Evolutionary conservation across 2,113 vertebrate species (phyloP).

Genomic region (Marmota monax): DNA sequence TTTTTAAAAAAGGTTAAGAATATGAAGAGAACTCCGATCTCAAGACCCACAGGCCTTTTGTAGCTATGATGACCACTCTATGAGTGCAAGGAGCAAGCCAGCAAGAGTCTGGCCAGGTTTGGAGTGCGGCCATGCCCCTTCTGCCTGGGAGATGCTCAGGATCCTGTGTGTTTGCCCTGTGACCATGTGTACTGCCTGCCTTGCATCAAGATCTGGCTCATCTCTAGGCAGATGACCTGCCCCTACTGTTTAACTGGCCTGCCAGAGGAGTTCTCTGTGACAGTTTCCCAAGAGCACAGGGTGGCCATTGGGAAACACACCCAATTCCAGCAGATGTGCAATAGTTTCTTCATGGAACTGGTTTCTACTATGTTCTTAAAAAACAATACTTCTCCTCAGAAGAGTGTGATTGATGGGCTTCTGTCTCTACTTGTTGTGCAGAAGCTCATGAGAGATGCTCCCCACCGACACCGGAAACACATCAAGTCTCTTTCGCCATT

Average conservation of each 20-base stretch:
- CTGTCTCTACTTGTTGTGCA: constrained; percentile 89
- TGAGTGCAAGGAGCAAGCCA: too few species aligned
- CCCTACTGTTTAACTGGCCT: constrained; percentile 87
- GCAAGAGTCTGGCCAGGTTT: constrained; percentile 82
- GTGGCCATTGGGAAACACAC: constrained; percentile 85
- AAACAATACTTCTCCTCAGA: constrained; percentile 92
- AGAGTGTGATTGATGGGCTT: constrained; percentile 88
- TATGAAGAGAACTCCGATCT: too few species aligned
- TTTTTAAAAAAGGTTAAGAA: too few species aligned
- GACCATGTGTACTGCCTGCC: constrained; percentile 87
- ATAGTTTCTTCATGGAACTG: constrained; percentile 95
- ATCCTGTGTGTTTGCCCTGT: constrained; percentile 86
- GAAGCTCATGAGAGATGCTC: too few species aligned
- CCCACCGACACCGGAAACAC: constrained; percentile 80
- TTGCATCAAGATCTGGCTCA: constrained; percentile 90
- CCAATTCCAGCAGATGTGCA: constrained; percentile 92
- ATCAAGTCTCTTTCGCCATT: constrained; percentile 96
- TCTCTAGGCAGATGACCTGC: constrained; percentile 90
- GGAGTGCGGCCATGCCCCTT: constrained; percentile 87
- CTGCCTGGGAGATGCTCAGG: constrained; percentile 89
- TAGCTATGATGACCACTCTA: too few species aligned
- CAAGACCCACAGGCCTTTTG: too few species aligned
- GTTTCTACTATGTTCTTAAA: constrained; percentile 96
- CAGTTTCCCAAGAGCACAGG: constrained; percentile 87
- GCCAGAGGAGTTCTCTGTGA: constrained; percentile 77